Base-by-base conservation (phyloP, 2,113 vertebrate genomes). In the Bos indicus region DNA sequence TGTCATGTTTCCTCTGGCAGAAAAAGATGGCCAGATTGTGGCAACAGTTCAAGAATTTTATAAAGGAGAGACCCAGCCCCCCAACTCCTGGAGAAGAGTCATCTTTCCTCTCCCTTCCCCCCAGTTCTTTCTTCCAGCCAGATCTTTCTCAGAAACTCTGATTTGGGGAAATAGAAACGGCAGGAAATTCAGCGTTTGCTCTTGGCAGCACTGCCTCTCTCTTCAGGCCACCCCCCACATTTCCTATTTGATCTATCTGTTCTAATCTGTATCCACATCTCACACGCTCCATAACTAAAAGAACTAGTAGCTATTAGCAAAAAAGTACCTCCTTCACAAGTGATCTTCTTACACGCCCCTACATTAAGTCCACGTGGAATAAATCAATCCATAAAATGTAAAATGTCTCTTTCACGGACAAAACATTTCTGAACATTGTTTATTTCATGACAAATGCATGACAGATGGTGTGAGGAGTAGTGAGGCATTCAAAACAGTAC, bases 401-500 rank as follows among this genome's bases (percentile, higher is more conserved):
- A 98, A 96, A 87, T 87, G 96, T 95, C 96, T 98, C 92, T 98
- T 97, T 96, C 96, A 92, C 96, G 98, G 98, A 98, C 93, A 98
- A 93, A 98, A 97, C 92, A 97, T 96, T 98, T 98, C 97, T 98
- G 98, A 98, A 98, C 98, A 98, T 93, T 98, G 83, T 98, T 98
- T 98, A 94, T 97, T 97, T 60, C 96, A 93, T 54, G 94, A 98
- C 97, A 98, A 98, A 96, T 94, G 93, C 96, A 62, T 98, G 98
- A 98, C 98, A 99, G 98, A 99, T 98, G 98, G 98, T 90, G 81
- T 86, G 98, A 98, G 95, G 83, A 98, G 97, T 98, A 97, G 95
- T 90, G 96, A 98, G 94, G 97, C 97, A 91, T 96, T 98, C 95
- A 96, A 96, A 98, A 96, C 90, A 90, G 94, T 92, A 97, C 82